Conservation (phyloP, 2,888 invertebrate genomes). For the Caenorhabditis doughertyi region DNA sequence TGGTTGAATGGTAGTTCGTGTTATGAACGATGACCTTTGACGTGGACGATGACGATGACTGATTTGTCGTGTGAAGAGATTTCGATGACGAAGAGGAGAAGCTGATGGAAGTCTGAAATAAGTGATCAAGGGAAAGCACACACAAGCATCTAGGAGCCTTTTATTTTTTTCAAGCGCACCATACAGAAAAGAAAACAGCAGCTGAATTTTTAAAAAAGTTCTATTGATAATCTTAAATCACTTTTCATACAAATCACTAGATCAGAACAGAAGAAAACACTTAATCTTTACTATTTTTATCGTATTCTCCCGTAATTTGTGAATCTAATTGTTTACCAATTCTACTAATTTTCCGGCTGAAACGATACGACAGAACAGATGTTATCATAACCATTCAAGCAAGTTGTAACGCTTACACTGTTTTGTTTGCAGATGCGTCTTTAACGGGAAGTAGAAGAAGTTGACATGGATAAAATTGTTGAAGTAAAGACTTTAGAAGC, state of each 20-base stretch:
- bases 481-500: background rate
- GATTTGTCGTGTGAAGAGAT: conserved; percentile 56
- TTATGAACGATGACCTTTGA: conserved; percentile 38
- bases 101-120: conserved; percentile 54
- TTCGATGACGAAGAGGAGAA: conserved; percentile 42
- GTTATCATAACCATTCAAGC: conserved; percentile 55
- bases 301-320: background rate
- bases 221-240: too few relatives aligned
- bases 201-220: too few relatives aligned
- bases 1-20: conserved; percentile 27
- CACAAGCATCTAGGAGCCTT: conserved; percentile 18
- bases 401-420: conserved; percentile 57
- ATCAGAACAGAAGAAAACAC: too few relatives aligned
- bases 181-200: too few relatives aligned
- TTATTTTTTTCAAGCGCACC: too few relatives aligned
- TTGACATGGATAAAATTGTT: conserved; percentile 11
- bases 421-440: conserved; percentile 7
- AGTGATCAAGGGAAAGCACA: conserved; percentile 29
- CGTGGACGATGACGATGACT: conserved; percentile 53
- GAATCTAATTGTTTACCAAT: background rate
- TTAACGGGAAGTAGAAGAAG: background rate
- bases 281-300: background rate
- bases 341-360: conserved; percentile 42
- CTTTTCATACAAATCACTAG: too few relatives aligned
- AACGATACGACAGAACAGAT: conserved; percentile 50